Percentiles rank a stretch among this genome's conserved stretches.
Evolutionary conservation across 2,888 invertebrate species (phyloP).

Genomic region (Conus canariensis): DNA sequence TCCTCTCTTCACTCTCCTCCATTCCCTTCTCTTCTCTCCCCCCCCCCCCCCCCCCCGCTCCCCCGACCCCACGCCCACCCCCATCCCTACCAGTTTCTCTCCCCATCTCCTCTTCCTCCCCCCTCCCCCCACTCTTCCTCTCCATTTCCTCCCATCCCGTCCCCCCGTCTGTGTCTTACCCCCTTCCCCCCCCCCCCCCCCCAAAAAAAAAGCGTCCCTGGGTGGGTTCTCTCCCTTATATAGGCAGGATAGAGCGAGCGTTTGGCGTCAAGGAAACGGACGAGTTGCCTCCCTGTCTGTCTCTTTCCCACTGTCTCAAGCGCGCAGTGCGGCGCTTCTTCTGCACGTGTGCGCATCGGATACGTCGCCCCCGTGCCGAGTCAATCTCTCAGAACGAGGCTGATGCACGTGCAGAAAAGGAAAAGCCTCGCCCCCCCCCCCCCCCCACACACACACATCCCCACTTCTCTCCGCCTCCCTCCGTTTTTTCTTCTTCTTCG

Average conservation of each 20-base stretch:
- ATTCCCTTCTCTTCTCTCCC: too few species aligned
- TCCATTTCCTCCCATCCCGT: too few species aligned
- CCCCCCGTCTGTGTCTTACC: too few species aligned
- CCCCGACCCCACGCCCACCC: not conserved
- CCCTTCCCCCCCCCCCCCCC: too few species aligned
- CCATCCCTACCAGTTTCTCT: not conserved
- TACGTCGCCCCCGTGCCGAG: not conserved
- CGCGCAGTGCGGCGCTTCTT: too few species aligned
- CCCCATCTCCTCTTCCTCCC: not conserved
- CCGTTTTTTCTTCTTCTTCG: not conserved
- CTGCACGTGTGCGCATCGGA: not conserved
- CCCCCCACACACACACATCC: not conserved
- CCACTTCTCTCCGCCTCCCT: not conserved
- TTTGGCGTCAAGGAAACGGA: too few species aligned
- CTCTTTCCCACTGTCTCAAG: too few species aligned
- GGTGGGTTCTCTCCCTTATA: too few species aligned
- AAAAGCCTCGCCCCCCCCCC: not conserved
- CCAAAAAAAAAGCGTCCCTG: too few species aligned
- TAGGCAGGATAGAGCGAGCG: too few species aligned
- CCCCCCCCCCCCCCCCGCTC: not conserved
- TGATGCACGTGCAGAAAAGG: conserved; percentile 14
- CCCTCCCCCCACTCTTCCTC: not conserved
- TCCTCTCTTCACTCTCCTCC: not conserved
- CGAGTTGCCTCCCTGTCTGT: too few species aligned
- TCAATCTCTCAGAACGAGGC: conserved; percentile 14